These are phyloP conservation scores for Arctopsyche grandis DNA, from an alignment of 1,140 invertebrate genomes.

Conservation along the genomic window DNA sequence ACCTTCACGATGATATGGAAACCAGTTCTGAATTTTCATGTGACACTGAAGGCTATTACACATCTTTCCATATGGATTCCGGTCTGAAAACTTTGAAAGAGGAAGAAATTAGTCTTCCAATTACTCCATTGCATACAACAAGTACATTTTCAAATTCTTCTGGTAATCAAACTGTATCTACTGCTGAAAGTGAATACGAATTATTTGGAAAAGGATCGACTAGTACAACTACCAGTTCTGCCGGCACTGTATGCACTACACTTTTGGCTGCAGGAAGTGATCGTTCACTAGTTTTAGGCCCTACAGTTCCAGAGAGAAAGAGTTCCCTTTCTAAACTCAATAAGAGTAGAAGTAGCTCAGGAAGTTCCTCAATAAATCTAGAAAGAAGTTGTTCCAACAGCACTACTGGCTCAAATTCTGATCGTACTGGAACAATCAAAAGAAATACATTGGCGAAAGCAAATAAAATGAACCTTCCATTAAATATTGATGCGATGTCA, in stretches of 20 bases:
- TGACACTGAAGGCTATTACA: constrained; percentile 97
- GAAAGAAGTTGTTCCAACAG: constrained; percentile 69
- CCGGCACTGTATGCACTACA: constrained; percentile 87
- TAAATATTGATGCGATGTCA: constrained; percentile 12
- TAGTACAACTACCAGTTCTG: constrained; percentile 89
- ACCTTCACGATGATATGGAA: constrained; percentile 85
- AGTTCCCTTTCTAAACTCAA: constrained; percentile 72
- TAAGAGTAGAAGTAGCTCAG: constrained; percentile 62
- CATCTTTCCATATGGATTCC: constrained; percentile 95
- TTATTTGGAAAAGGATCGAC: constrained; percentile 88
- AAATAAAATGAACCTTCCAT: constrained; percentile 29
- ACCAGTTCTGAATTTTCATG: constrained; percentile 94
- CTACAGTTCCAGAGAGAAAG: constrained; percentile 80
- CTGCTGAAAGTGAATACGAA: constrained; percentile 88
- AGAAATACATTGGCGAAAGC: constrained; percentile 57
- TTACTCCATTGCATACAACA: constrained; percentile 72
- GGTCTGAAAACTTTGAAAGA: constrained; percentile 87
- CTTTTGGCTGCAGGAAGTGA: constrained; percentile 72
- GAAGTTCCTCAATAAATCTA: constrained; percentile 67
- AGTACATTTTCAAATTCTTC: constrained; percentile 70
- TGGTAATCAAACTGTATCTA: constrained; percentile 69
- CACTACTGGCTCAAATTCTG: constrained; percentile 66
- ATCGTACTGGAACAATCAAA: constrained; percentile 69
- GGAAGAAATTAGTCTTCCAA: constrained; percentile 72
- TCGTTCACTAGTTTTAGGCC: constrained; percentile 69